Base-by-base conservation (phyloP, 1,140 invertebrate species). In the Delia radicum region DNA sequence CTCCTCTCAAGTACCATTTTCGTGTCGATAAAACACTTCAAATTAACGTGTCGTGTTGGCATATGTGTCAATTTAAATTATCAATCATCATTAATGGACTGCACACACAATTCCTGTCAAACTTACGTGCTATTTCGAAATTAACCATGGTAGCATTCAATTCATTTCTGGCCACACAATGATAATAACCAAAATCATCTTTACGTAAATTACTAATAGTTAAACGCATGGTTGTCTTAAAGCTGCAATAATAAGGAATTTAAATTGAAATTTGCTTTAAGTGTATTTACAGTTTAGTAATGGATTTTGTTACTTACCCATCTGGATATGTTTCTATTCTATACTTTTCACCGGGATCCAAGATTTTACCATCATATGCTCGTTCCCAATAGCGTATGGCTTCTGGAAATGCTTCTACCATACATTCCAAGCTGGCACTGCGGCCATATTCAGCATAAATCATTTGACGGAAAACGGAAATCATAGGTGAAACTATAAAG, bases 371-470 rank as follows among this genome's bases (percentile, higher is more conserved):
- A 76, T 95, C 93, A 5, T 89, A 87, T 12, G 81, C 87, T 33
- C 91, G 89, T 81, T 96, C 93, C 96, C 97, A 98, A 80, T 94
- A 94, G 72, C 91, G 91, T 1, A 96, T 89, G 0, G 94, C 92
- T 79, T 94, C 92, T 0, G 96, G 96, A 84, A 92, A 97, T 0
- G 95, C 95, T 86, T 97, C 95, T 0, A 96, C 91, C 82, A 94
- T 91, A 80, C 96, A 97, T 85, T 96, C 93, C 3, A 97, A 86
- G 10, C 91, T 89, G 3, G 92, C 93, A 1, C 87, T 89, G 7
- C 90, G 91, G 76, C 92, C 92, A 81, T 92, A 92, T 55, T 89
- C 88, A 0, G 91, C 92, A 18, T 91, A 92, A 28, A 95, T 89
- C 80, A 91, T 90, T 80, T 94, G 92, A 77, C 92, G 92, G 65